Percentiles rank a stretch among this genome's conserved stretches.
Conservation (phyloP, 2,113 vertebrate genomes). For the Rhea pennata region DNA sequence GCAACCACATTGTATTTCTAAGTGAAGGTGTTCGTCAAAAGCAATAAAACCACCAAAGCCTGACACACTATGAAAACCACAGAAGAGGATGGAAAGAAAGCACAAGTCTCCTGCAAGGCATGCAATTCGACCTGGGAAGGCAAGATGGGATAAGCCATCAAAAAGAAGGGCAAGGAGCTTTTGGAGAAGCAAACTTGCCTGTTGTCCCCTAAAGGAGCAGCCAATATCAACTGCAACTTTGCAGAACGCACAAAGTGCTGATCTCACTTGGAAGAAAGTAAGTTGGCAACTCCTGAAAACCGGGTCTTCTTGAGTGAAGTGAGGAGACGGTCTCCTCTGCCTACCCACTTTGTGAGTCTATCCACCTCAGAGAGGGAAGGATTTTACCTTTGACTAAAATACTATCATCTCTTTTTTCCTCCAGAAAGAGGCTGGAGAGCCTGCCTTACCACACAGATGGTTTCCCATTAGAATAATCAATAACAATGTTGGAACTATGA, state of each 20-base stretch:
- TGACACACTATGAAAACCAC: background rate
- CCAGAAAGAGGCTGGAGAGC: background rate
- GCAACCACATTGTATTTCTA: background rate
- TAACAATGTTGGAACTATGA: constrained; percentile 50
- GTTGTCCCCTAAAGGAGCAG: background rate
- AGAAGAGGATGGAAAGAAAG: background rate
- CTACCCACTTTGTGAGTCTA: background rate
- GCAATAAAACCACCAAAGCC: background rate
- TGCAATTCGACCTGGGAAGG: background rate
- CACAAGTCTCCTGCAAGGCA: background rate
- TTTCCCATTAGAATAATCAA: constrained; percentile 56
- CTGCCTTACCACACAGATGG: constrained; percentile 16
- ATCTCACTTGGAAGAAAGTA: background rate
- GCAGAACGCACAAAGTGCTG: background rate
- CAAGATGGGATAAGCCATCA: background rate
- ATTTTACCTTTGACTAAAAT: background rate
- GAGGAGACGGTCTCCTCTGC: background rate
- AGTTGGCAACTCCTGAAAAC: background rate
- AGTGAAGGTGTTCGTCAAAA: background rate
- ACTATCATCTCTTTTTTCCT: background rate
- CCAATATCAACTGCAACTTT: background rate
- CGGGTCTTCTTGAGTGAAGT: fast-evolving
- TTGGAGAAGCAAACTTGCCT: background rate
- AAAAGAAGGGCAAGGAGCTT: background rate
- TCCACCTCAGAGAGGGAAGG: background rate